Percentiles rank a stretch among this genome's conserved stretches.
Conservation (phyloP, 2,113 vertebrate species). For the Cnemophilus loriae region DNA sequence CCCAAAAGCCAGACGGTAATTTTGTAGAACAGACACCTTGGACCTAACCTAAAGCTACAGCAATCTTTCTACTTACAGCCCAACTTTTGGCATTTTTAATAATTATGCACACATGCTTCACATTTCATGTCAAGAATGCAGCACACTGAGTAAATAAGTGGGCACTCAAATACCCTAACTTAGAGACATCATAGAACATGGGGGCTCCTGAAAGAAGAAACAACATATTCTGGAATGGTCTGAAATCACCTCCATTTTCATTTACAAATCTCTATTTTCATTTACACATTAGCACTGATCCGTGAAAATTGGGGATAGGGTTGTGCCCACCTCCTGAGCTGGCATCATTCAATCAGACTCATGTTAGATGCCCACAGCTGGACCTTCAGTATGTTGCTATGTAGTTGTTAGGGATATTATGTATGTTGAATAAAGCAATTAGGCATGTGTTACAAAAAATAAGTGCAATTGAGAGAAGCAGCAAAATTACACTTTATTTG, state of each 20-base stretch:
- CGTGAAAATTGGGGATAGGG: background rate
- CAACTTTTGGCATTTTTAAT: background rate
- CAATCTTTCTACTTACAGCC: background rate
- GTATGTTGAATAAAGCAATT: background rate
- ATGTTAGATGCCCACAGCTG: too few species aligned
- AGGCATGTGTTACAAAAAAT: background rate
- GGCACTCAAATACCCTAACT: background rate
- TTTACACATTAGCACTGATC: background rate
- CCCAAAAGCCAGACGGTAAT: fast-evolving
- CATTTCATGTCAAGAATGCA: background rate
- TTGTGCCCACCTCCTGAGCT: background rate
- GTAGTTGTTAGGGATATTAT: background rate
- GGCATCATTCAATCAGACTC: background rate
- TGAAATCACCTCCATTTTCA: background rate
- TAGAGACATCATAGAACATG: background rate
- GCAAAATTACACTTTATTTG: background rate
- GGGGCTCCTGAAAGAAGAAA: background rate
- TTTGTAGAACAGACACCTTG: background rate
- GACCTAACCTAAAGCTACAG: background rate
- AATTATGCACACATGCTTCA: fast-evolving
- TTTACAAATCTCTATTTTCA: background rate
- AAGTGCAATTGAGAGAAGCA: background rate
- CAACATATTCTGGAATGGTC: background rate
- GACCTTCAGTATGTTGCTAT: background rate
- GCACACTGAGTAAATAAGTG: background rate